Conservation (phyloP, 2,797 vertebrate genomes). For the Rhadinocentrus ornatus region DNA sequence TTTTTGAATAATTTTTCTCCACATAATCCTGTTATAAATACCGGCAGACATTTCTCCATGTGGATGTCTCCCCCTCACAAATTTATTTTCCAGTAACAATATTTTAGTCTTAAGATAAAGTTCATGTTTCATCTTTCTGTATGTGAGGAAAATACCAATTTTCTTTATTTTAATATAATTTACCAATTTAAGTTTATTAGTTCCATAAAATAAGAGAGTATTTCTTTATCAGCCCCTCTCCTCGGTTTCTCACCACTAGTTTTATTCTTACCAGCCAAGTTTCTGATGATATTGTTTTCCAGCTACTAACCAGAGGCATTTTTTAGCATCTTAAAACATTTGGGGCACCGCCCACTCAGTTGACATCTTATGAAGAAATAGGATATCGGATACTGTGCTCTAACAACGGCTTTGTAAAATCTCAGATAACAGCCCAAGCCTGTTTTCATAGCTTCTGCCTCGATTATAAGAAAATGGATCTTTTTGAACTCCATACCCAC, state of each 20-base stretch:
- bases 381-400: neutral
- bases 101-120: too few species aligned
- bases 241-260: neutral
- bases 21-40: too few species aligned
- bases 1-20: neutral
- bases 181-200: neutral
- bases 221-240: neutral
- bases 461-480: neutral
- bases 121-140: too few species aligned
- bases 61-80: too few species aligned
- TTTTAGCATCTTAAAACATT: conserved; percentile 3
- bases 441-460: neutral
- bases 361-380: neutral
- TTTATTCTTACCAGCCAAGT: neutral
- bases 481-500: neutral
- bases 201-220: neutral
- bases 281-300: conserved; percentile 5
- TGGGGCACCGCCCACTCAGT: neutral
- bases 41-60: neutral
- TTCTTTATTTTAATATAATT: neutral
- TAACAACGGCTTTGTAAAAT: neutral
- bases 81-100: too few species aligned
- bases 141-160: neutral
- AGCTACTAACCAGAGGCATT: neutral
- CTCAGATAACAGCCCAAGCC: neutral